Evolutionary conservation across 1,140 invertebrate species (phyloP), one percentile per base, ranked within the genome.

Genomic region (Dreissena rostriformis): DNA sequence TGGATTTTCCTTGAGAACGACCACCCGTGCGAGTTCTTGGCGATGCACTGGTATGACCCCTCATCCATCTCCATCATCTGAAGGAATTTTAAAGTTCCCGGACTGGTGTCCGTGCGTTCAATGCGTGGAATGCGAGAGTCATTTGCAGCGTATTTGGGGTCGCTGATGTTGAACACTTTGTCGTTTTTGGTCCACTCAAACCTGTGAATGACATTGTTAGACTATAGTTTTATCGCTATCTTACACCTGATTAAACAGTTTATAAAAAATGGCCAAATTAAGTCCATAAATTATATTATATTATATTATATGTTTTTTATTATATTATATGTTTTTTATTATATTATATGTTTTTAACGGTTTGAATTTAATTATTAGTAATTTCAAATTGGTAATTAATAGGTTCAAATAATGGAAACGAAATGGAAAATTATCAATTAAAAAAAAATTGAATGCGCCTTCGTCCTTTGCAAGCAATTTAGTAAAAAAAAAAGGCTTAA

Each of bases 151-250:
- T 98, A 96, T 91, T 98, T 97, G 26, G 73, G 49, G 51, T 73
- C 49, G 8, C 75, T 78, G 0, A 87, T 26, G 65, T 97, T 95
- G 86, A 96, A 98, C 17, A 96, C 94, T 89, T 98, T 97, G 71
- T 98, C 98, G 95, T 99, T 98, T 93, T 99, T 99, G 66, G 97
- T 96, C 98, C 98, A 99, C 88, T 95, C 94, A 94, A 99, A 99
- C 85, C 97, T n/a, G n/a, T n/a, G n/a, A n/a, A n/a, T n/a, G n/a
- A 98, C 94, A 51, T 75, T 74, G 72, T 28, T 24, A 68, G 78
- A 74, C 19, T 39, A 49, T 76, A 86, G 10, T 68, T 12, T 15
- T 19, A 68, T 12, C 12, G 14, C 26, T 14, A 12, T 17, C 24
- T 15, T 68, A 12, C 14, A 68, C 17, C 66, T 68, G 12, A 24